Evolutionary conservation across 1,140 invertebrate genomes (phyloP).

Genomic region (Orius insidiosus): DNA sequence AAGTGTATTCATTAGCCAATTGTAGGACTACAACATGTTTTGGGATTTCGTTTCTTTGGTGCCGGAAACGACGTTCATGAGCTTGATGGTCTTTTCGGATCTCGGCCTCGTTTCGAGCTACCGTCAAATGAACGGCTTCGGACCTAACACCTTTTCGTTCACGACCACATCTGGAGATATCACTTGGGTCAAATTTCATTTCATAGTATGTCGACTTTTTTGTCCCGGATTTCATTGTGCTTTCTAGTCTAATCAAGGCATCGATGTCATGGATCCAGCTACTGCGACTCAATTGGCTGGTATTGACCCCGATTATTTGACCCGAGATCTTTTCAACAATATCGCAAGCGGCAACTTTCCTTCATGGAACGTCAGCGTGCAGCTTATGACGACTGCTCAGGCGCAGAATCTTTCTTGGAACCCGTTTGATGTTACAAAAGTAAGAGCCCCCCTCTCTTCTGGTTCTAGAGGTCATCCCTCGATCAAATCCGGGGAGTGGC

Average conservation of each 20-base stretch:
- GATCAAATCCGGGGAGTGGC: too few relatives aligned
- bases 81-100: slow-evolving; percentile 72
- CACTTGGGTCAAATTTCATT: slow-evolving; percentile 86
- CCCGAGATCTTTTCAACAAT: slow-evolving; percentile 78
- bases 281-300: slow-evolving; percentile 51
- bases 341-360: slow-evolving; percentile 66
- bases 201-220: slow-evolving; percentile 36
- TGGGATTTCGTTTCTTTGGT: slow-evolving; percentile 87
- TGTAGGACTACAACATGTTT: slow-evolving; percentile 68
- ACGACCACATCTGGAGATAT: slow-evolving; percentile 57
- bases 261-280: slow-evolving; percentile 59
- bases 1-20: neutral
- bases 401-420: slow-evolving; percentile 58
- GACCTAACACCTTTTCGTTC: slow-evolving; percentile 83
- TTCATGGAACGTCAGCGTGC: slow-evolving; percentile 58
- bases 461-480: neutral
- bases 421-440: slow-evolving; percentile 83
- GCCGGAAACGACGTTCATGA: slow-evolving; percentile 73
- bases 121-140: slow-evolving; percentile 86
- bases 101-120: slow-evolving; percentile 81
- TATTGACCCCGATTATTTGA: slow-evolving; percentile 71
- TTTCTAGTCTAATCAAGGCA: slow-evolving; percentile 45
- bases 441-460: slow-evolving; percentile 19
- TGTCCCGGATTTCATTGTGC: too few relatives aligned
- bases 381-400: slow-evolving; percentile 56